Base-by-base conservation (phyloP, 2,888 invertebrate genomes). In the Dasysyrphus tricinctus region DNA sequence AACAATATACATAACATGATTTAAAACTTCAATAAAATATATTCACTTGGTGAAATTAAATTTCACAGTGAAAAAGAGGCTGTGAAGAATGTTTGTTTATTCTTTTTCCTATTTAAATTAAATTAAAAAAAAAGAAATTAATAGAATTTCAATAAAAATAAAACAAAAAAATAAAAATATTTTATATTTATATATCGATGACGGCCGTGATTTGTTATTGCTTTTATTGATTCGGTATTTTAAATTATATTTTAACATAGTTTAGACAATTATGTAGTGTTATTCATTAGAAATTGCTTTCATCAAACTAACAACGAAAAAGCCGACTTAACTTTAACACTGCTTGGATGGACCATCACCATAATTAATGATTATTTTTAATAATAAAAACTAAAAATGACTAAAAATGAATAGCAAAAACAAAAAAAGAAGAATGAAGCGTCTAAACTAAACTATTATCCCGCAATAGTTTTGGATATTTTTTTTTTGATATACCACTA, bases 21-120 rank as follows among this genome's bases (percentile, higher is more conserved):
- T 81, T 51, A 86, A 86, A 86, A 86, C 70, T 39, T 86, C 75
- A 86, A 86, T 86, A 79, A 86, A 86, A 86, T 75, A 82, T 82
- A 81, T 79, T 76, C 80, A 80, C 63, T 61, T 24, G 34, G 76
- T 74, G 84, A 80, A 83, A 84, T 83, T 73, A 37, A 19, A 88
- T 76, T 80, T 70, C 76, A 84, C 79, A n/a, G 75, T 72, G 49
- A 57, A 54, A 65, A 82, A 59, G 51, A 76, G 82, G 75, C 67
- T 79, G 54, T 77, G 79, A 75, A 78, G 69, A 81, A 74, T 73
- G 57, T 78, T 77, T 78, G n/a, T 54, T 73, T 39, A 16, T 69
- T 76, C 44, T 76, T 42, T 37, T 70, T 16, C 44, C 61, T 24
- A 67, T 54, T 44, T 54, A 7, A 67, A 59, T 61, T 24, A 44